Evolutionary conservation across 2,888 invertebrate species (phyloP).

Genomic region (Catocala fraxini): DNA sequence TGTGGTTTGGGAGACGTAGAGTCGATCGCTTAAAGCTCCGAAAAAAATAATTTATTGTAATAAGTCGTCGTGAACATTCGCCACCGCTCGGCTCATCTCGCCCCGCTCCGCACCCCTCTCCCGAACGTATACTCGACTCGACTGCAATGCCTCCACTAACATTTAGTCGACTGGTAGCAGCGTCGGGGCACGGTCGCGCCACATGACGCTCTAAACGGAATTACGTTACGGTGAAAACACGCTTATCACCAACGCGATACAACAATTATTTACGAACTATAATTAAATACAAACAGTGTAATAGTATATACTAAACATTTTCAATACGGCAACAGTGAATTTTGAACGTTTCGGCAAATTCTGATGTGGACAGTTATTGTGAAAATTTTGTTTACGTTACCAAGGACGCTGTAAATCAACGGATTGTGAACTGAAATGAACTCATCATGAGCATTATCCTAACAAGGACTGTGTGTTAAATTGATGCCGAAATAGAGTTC

Average conservation of each 20-base stretch:
- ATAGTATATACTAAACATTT: conserved; percentile 27
- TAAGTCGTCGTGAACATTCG: conserved; percentile 86
- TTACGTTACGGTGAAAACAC: conserved; percentile 80
- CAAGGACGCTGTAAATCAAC: conserved; percentile 48
- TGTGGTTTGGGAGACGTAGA: conserved; percentile 71
- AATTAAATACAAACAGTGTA: conserved; percentile 36
- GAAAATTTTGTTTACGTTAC: conserved; percentile 56
- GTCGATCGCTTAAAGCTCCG: conserved; percentile 80
- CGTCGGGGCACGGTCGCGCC: conserved; percentile 84
- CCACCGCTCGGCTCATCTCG: conserved; percentile 82
- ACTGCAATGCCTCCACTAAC: conserved; percentile 79
- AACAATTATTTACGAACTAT: conserved; percentile 60
- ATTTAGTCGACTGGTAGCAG: conserved; percentile 83
- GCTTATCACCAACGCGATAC: conserved; percentile 75
- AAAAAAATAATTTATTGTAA: conserved; percentile 86
- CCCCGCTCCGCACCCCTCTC: conserved; percentile 73
- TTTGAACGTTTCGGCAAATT: conserved; percentile 35
- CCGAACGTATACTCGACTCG: conserved; percentile 78
- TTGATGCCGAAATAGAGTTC: conserved; percentile 71
- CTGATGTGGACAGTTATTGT: conserved; percentile 71
- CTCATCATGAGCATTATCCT: conserved; percentile 66
- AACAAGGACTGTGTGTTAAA: conserved; percentile 75
- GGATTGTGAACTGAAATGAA: conserved; percentile 60
- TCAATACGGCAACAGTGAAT: conserved; percentile 33
- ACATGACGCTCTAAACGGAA: conserved; percentile 76